Evolutionary conservation across 2,888 invertebrate species (phyloP).

Genomic region (Adelphocoris suturalis): DNA sequence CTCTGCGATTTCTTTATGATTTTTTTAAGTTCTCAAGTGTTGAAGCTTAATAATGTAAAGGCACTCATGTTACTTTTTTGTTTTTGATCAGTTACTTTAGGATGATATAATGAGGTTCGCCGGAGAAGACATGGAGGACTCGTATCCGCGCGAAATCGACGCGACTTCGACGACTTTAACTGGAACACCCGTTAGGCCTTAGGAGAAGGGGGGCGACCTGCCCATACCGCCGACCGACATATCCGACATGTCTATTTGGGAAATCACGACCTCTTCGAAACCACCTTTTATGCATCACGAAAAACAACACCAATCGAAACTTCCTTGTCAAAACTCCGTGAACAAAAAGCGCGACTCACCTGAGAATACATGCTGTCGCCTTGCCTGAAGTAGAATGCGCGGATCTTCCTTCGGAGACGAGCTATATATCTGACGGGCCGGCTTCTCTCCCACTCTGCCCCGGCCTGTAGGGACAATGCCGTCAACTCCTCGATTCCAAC

Average conservation of each 20-base stretch:
- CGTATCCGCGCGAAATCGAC: slow-evolving; percentile 5
- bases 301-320: background rate
- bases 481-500: slow-evolving; percentile 52
- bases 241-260: background rate
- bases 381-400: slow-evolving; percentile 68
- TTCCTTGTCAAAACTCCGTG: background rate
- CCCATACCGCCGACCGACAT: slow-evolving; percentile 7
- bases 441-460: slow-evolving; percentile 56
- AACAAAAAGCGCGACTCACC: slow-evolving; percentile 37
- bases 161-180: slow-evolving; percentile 17
- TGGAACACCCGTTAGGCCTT: slow-evolving; percentile 53
- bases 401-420: slow-evolving; percentile 34
- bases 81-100: too few species aligned
- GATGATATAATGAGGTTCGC: too few species aligned
- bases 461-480: slow-evolving; percentile 62
- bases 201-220: background rate
- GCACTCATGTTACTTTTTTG: too few species aligned
- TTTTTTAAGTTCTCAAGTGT: too few species aligned
- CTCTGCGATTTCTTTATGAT: too few species aligned
- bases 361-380: slow-evolving; percentile 69
- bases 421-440: slow-evolving; percentile 58
- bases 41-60: too few species aligned
- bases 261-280: background rate
- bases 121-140: background rate
- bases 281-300: background rate